phyloP scores from a whole-genome alignment of 2,797 vertebrate genomes.

The Hapalemur alaotrensis region DNA sequence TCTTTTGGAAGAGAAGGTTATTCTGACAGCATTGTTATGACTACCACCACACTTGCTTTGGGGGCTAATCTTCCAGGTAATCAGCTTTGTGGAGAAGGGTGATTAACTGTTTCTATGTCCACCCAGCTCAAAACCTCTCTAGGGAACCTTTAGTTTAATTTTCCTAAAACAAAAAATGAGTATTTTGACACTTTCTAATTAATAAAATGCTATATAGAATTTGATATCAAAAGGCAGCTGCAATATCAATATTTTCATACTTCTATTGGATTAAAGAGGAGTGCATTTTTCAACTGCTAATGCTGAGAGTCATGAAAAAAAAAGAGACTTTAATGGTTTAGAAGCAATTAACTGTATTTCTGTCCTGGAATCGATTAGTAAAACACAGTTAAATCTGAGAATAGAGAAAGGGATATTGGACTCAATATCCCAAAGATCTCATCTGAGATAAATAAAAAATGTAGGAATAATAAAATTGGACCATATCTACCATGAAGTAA shows the following conservation, averaged over 20 bases:
- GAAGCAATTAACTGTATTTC: not conserved
- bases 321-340: slow-evolving; percentile 4
- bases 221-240: not conserved
- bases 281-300: not conserved
- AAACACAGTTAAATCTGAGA: slow-evolving; percentile 10
- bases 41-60: not conserved
- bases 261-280: not conserved
- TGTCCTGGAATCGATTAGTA: not conserved
- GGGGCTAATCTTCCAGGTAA: not conserved
- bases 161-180: not conserved
- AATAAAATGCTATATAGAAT: not conserved
- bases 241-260: not conserved
- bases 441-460: not conserved
- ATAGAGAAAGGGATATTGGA: not conserved
- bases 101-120: not conserved
- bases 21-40: not conserved
- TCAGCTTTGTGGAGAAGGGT: not conserved
- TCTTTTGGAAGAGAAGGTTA: not conserved
- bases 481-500: not conserved
- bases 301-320: not conserved
- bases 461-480: not conserved
- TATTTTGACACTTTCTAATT: not conserved
- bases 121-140: not conserved
- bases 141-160: not conserved
- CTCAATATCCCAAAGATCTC: not conserved